Conservation (phyloP, 2,797 vertebrate genomes). For the Poeciliopsis gracilis region DNA sequence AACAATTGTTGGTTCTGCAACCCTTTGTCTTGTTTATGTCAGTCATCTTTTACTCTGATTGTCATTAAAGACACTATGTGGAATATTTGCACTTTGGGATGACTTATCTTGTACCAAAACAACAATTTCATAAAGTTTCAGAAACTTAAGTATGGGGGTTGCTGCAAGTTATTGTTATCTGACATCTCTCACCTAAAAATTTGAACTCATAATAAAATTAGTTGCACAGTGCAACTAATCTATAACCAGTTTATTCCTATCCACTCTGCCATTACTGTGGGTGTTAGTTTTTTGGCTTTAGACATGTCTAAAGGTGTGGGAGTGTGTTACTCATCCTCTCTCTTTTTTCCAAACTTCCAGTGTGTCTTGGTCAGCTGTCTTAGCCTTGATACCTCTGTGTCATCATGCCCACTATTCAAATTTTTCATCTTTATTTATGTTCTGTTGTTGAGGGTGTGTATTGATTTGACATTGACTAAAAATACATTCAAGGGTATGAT, state of each 20-base stretch:
- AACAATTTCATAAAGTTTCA: neutral
- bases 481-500: neutral
- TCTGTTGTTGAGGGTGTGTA: neutral
- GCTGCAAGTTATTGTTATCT: neutral
- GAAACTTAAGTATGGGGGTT: neutral
- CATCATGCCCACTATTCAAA: neutral
- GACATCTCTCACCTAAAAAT: neutral
- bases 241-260: neutral
- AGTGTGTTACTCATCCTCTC: conserved; percentile 51
- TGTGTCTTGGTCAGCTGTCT: conserved; percentile 3
- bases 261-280: conserved; percentile 40
- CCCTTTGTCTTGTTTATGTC: neutral
- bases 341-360: conserved; percentile 2
- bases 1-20: neutral
- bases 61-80: neutral
- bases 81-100: neutral
- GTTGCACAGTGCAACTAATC: neutral
- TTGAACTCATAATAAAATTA: neutral
- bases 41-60: neutral
- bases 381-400: neutral
- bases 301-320: conserved; percentile 50
- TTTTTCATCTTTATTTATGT: neutral
- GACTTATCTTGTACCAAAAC: neutral
- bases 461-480: conserved; percentile 7
- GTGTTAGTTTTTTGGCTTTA: conserved; percentile 31